A percentile compares a stretch with the other conserved stretches of the same genome.
These are phyloP conservation scores for Pithecia hirsuta DNA, from an alignment of 2,797 vertebrate genomes.

Conservation along the genomic window DNA sequence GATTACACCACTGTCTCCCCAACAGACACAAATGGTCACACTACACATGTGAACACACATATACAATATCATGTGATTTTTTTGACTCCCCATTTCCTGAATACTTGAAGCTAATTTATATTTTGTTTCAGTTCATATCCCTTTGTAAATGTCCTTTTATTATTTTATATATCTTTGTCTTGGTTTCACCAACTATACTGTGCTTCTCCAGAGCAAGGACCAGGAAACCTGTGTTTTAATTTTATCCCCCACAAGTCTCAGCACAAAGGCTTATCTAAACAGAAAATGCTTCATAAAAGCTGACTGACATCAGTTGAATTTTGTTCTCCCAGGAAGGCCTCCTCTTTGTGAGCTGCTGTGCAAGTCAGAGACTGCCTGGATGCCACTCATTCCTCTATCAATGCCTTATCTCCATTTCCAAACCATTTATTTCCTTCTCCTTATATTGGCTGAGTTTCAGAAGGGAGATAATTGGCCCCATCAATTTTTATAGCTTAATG, in stretches of 20 bases:
- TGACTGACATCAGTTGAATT: conserved; percentile 21
- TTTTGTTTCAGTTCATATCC: conserved; percentile 10
- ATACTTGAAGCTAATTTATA: conserved; percentile 46
- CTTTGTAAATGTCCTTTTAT: conserved; percentile 21
- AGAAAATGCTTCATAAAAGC: conserved; percentile 31
- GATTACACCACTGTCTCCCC: not conserved
- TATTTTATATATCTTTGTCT: conserved; percentile 30
- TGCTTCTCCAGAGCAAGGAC: conserved; percentile 21
- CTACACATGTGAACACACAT: not conserved
- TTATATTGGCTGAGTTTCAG: conserved; percentile 52
- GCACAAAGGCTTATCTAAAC: not conserved
- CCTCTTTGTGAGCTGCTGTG: not conserved
- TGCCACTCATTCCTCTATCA: not conserved
- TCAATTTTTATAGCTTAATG: conserved; percentile 71
- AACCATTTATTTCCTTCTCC: conserved; percentile 34
- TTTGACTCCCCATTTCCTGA: not conserved
- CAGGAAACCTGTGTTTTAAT: conserved; percentile 13
- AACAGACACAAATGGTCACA: not conserved
- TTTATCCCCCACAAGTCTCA: not conserved
- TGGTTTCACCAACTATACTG: not conserved
- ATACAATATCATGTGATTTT: not conserved
- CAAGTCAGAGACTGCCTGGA: not conserved
- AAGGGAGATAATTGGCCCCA: conserved; percentile 59
- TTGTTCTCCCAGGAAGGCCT: conserved; percentile 13
- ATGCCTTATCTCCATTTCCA: conserved; percentile 38